These are phyloP conservation scores for Eremophila alpestris DNA, from an alignment of 2,797 vertebrate species.

Conservation along the genomic window DNA sequence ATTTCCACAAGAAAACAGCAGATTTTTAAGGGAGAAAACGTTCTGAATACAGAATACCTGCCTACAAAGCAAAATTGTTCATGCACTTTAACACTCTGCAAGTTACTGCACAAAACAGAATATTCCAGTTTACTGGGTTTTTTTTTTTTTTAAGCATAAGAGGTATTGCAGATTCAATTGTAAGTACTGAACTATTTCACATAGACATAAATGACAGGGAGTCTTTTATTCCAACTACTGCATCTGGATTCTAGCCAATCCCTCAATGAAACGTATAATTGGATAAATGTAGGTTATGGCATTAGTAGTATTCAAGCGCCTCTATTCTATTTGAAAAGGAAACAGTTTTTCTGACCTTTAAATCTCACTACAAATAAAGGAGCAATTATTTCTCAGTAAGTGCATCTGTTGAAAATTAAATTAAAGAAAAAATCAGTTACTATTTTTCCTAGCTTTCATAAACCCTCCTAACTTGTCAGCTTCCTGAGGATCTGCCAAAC, in stretches of 20 bases:
- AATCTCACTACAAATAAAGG: constrained; percentile 33
- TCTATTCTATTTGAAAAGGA: constrained; percentile 38
- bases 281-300: constrained; percentile 57
- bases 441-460: neutral
- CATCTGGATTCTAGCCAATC: constrained; percentile 47
- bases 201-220: constrained; percentile 13
- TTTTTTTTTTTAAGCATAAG: neutral
- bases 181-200: constrained; percentile 18
- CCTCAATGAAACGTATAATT: constrained; percentile 43
- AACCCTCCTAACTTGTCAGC: neutral
- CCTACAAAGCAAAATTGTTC: neutral
- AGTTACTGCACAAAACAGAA: neutral
- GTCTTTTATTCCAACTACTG: constrained; percentile 22
- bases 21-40: neutral
- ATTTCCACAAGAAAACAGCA: neutral
- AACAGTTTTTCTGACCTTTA: constrained; percentile 49
- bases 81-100: neutral
- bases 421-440: neutral
- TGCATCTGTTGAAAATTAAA: neutral
- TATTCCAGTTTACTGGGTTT: neutral
- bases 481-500: neutral
- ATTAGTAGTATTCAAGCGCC: constrained; percentile 6
- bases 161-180: neutral
- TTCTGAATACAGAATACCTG: neutral
- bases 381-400: constrained; percentile 31